These are phyloP conservation scores for Micrasema longulum DNA, from an alignment of 1,140 invertebrate genomes.

Conservation along the genomic window DNA sequence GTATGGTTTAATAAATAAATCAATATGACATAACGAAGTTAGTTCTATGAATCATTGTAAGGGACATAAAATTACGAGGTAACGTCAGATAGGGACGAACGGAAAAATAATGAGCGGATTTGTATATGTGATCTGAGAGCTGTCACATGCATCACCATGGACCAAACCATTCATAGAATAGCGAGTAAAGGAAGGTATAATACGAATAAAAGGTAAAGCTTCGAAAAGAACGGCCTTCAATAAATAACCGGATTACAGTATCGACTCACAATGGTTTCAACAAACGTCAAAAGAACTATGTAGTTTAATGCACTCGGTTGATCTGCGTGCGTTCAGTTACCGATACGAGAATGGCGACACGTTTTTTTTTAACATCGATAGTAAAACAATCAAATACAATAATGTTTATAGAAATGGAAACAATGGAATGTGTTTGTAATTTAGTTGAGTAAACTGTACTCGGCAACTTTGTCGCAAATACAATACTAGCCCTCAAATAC, in stretches of 20 bases:
- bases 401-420: constrained; percentile 22
- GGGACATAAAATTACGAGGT: too few relatives aligned
- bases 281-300: neutral
- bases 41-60: too few relatives aligned
- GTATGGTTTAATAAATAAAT: too few relatives aligned
- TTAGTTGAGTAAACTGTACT: neutral
- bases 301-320: neutral
- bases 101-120: too few relatives aligned
- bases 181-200: neutral
- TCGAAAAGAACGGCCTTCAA: constrained; percentile 20
- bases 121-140: constrained; percentile 4
- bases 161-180: neutral
- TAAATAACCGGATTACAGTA: constrained; percentile 28
- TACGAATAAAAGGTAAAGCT: constrained; percentile 14
- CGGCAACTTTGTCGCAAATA: constrained; percentile 6
- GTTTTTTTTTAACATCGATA: constrained; percentile 7
- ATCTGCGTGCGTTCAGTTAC: constrained; percentile 3
- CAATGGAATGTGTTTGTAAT: neutral
- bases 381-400: constrained; percentile 18
- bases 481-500: too few relatives aligned
- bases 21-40: too few relatives aligned
- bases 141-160: constrained; percentile 1
- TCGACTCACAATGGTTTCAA: constrained; percentile 27
- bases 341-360: neutral
- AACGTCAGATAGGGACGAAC: neutral